phyloP scores from a whole-genome alignment of 2,888 invertebrate species.

The Rhagonycha lutea region DNA sequence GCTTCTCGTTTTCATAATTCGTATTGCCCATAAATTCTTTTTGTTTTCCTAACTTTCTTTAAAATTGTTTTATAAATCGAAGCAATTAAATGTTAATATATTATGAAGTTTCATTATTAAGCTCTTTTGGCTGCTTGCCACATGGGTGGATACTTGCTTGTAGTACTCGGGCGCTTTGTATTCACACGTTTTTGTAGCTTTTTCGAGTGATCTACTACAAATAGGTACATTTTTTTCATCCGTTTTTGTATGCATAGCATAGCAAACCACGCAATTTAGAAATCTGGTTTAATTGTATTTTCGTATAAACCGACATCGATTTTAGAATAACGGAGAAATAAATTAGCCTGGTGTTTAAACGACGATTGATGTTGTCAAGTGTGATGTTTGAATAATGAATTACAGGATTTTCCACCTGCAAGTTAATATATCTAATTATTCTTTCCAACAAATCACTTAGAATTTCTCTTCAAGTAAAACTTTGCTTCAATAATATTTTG shows the following conservation, averaged over 20 bases:
- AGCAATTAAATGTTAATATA: background rate
- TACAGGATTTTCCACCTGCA: background rate
- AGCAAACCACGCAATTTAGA: background rate
- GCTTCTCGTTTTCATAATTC: background rate
- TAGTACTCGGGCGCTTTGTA: background rate
- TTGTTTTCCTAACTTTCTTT: background rate
- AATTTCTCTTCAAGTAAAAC: background rate
- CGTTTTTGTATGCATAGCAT: background rate
- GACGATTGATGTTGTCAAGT: background rate
- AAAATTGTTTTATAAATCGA: background rate
- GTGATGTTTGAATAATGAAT: background rate
- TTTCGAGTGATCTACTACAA: background rate
- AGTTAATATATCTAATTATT: background rate
- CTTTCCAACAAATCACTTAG: background rate
- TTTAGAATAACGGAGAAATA: background rate
- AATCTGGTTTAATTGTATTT: background rate
- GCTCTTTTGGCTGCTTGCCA: constrained; percentile 17
- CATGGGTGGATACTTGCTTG: background rate
- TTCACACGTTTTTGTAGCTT: constrained; percentile 12
- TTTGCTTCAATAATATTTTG: background rate
- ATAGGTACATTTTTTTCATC: background rate
- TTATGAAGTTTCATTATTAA: background rate
- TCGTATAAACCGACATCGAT: background rate
- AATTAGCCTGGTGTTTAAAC: background rate
- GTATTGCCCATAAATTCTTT: background rate